phyloP scores from a whole-genome alignment of 2,113 vertebrate species.

The Nothocercus nigrocapillus region DNA sequence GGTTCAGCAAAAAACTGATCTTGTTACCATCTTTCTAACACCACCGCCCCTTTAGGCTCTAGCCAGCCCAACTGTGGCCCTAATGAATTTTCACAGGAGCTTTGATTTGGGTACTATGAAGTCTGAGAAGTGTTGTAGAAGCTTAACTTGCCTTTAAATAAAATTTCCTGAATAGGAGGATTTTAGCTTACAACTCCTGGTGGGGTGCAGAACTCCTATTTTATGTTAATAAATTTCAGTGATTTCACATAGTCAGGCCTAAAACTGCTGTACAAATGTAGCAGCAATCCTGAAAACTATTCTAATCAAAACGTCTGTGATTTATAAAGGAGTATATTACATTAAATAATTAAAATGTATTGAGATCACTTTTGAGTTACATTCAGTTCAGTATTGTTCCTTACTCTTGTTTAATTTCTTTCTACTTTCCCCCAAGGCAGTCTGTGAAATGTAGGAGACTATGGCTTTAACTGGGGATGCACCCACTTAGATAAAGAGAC shows the following conservation, averaged over 20 bases:
- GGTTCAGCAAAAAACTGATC: neutral
- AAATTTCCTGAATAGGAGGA: neutral
- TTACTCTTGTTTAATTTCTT: neutral
- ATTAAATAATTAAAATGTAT: neutral
- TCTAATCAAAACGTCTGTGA: neutral
- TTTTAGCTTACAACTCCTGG: neutral
- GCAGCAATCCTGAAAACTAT: neutral
- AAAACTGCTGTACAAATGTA: neutral
- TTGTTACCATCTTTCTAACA: neutral
- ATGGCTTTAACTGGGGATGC: neutral
- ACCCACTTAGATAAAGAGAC: neutral
- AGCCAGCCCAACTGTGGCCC: too few relatives aligned
- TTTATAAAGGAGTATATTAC: neutral
- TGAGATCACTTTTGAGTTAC: neutral
- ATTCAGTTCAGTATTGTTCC: neutral
- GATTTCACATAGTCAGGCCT: neutral
- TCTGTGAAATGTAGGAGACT: neutral
- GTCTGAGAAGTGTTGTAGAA: neutral
- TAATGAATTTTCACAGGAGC: neutral
- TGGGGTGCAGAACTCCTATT: neutral
- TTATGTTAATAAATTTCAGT: neutral
- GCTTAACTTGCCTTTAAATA: neutral
- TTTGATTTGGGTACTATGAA: neutral
- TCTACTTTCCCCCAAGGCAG: neutral
- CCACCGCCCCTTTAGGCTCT: neutral